Conservation (phyloP, 2,113 vertebrate species). For the Dunckerocampus dactyliophorus region DNA sequence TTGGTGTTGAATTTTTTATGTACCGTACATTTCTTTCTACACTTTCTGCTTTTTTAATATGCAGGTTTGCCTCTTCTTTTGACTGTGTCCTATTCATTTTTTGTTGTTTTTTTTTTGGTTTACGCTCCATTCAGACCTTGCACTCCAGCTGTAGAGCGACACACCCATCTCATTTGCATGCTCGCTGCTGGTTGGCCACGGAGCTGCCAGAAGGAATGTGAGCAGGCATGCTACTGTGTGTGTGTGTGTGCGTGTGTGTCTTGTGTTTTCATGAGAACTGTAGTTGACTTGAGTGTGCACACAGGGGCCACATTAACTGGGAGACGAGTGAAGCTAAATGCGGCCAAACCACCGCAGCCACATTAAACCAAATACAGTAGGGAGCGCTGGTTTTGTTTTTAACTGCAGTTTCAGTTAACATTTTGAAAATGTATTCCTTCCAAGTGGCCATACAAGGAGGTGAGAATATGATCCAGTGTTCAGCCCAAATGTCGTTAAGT, state of each 20-base stretch:
- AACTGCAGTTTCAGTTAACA: conserved; percentile 11
- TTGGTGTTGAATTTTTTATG: no score
- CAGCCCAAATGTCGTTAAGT: not conserved
- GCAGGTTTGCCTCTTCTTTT: not conserved
- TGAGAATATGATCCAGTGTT: not conserved
- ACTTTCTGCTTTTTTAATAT: no score
- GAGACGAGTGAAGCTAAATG: conserved; percentile 23
- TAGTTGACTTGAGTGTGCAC: conserved; percentile 24
- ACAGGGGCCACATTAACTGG: conserved; percentile 19
- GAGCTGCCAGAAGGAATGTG: conserved; percentile 53
- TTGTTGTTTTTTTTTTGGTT: conserved; percentile 15
- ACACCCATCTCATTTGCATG: conserved; percentile 63
- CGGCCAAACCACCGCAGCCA: conserved; percentile 35
- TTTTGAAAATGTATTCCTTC: conserved; percentile 7
- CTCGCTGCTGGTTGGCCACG: conserved; percentile 55
- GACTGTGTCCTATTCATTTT: not conserved
- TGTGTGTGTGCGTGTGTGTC: conserved; percentile 20
- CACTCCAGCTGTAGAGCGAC: conserved; percentile 66
- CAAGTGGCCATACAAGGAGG: not conserved
- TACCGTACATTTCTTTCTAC: no score
- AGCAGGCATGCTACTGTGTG: conserved; percentile 42
- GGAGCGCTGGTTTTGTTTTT: conserved; percentile 36
- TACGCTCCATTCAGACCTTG: conserved; percentile 74
- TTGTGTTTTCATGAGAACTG: conserved; percentile 34
- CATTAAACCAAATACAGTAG: conserved; percentile 43